Conservation (phyloP, 2,113 vertebrate species). For the Paradoxurus hermaphroditus region DNA sequence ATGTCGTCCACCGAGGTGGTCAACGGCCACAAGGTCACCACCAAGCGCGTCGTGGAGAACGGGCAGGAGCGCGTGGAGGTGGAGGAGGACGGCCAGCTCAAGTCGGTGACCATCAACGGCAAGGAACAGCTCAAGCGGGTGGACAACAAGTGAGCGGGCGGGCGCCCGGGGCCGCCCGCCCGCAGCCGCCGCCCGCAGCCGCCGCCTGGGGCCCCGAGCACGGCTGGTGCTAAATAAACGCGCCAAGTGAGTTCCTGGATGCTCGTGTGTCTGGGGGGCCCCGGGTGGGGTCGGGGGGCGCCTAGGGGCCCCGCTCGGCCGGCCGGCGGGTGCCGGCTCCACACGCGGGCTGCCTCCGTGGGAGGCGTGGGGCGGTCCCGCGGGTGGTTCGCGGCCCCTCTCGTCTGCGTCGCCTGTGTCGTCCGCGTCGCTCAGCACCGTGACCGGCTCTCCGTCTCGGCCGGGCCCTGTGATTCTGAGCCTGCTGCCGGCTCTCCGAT, state of each 20-base stretch:
- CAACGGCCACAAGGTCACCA: conserved; percentile 76
- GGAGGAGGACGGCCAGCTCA: conserved; percentile 90
- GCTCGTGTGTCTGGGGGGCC: neutral
- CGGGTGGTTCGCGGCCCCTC: neutral
- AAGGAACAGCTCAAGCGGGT: conserved; percentile 73
- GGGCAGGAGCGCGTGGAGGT: conserved; percentile 89
- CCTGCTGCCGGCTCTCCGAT: accelerated
- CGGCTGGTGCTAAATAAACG: conserved; percentile 74
- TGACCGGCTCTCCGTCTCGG: neutral
- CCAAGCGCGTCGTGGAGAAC: conserved; percentile 85
- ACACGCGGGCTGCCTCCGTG: accelerated
- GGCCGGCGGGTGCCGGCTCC: no score
- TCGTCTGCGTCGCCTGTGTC: neutral
- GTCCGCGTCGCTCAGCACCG: neutral
- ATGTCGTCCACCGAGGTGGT: conserved; percentile 74
- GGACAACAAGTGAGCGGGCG: conserved; percentile 11
- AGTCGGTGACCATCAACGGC: conserved; percentile 86
- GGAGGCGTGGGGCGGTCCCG: neutral
- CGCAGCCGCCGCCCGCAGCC: neutral
- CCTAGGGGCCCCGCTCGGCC: accelerated
- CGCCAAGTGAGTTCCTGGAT: conserved; percentile 19
- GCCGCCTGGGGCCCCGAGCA: neutral
- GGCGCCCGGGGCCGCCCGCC: accelerated
- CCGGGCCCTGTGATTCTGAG: neutral
- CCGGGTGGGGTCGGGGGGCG: accelerated